Percentiles rank a stretch among this genome's conserved stretches.
Evolutionary conservation across 2,888 invertebrate species (phyloP).

Genomic region (Drosophila anceps): DNA sequence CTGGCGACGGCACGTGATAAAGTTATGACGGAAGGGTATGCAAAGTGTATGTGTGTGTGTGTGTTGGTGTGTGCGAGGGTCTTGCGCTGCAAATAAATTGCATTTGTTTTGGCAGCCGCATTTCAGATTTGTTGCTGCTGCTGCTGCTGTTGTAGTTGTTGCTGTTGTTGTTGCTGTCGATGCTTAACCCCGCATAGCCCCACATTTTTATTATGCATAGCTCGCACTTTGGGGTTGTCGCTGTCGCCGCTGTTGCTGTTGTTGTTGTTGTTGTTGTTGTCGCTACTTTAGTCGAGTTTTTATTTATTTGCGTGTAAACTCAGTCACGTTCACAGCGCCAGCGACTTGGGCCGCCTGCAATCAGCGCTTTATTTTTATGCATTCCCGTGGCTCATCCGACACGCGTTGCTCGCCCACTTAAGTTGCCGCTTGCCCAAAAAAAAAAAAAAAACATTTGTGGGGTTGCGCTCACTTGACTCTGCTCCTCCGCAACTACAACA

Average conservation of each 20-base stretch:
- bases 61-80: not conserved
- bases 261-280: constrained; percentile 3
- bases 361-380: constrained; percentile 50
- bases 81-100: constrained; percentile 56
- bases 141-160: constrained; percentile 13
- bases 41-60: not conserved
- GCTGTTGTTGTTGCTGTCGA: constrained; percentile 23
- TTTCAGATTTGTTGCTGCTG: constrained; percentile 27
- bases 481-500: constrained; percentile 29
- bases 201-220: constrained; percentile 49
- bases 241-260: not conserved
- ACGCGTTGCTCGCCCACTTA: constrained; percentile 1
- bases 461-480: constrained; percentile 48
- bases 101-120: constrained; percentile 57
- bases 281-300: constrained; percentile 32
- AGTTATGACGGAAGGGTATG: constrained; percentile 41
- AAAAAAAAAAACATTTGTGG: constrained; percentile 1
- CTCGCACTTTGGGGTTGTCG: constrained; percentile 37
- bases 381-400: constrained; percentile 8
- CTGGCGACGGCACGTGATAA: constrained; percentile 59
- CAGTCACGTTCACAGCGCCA: constrained; percentile 48
- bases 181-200: constrained; percentile 44
- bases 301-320: constrained; percentile 54
- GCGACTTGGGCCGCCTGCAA: constrained; percentile 43
- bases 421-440: not conserved